Percentiles rank a stretch among this genome's conserved stretches.
phyloP scores from a whole-genome alignment of 2,797 vertebrate species.

The Arctocebus calabarensis region DNA sequence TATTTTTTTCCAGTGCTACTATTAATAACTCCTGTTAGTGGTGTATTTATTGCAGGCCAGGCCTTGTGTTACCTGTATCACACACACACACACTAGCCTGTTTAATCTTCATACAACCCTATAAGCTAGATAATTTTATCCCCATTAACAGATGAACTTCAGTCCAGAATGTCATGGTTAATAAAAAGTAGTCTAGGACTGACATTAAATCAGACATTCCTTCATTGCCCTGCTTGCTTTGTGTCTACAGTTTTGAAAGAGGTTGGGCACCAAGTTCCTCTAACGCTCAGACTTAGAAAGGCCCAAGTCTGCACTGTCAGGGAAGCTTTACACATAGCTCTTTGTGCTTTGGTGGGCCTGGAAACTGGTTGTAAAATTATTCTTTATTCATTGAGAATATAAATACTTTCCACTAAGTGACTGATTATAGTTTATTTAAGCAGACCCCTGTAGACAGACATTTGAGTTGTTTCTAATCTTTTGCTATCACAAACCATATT shows the following conservation, averaged over 20 bases:
- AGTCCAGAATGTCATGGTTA: neutral
- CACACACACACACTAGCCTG: neutral
- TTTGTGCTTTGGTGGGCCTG: neutral
- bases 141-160: neutral
- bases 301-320: neutral
- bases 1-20: neutral
- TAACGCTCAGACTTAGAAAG: neutral
- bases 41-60: neutral
- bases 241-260: slow-evolving; percentile 60
- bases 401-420: neutral
- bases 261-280: slow-evolving; percentile 6
- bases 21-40: neutral
- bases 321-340: neutral
- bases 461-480: neutral
- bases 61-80: neutral
- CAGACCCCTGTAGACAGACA: neutral
- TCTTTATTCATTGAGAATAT: slow-evolving; percentile 22
- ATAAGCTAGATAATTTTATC: neutral
- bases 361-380: neutral
- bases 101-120: neutral
- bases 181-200: neutral
- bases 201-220: neutral
- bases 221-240: neutral
- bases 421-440: neutral
- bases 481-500: neutral